phyloP scores from a whole-genome alignment of 2,113 vertebrate species.

The Anser cygnoides region DNA sequence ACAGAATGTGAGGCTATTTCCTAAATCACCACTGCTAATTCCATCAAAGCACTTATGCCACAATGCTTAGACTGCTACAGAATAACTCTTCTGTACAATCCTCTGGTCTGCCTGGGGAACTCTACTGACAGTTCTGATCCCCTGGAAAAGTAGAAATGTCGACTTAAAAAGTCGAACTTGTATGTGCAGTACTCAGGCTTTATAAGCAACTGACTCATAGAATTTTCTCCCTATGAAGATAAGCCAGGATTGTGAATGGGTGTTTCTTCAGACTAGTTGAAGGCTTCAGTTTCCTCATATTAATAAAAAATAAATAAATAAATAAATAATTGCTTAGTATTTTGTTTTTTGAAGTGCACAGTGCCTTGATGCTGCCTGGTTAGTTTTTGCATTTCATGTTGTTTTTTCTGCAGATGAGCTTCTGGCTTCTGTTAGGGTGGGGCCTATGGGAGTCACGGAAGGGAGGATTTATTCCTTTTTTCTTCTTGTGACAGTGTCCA shows the following conservation, averaged over 20 bases:
- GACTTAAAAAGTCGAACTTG: constrained; percentile 50
- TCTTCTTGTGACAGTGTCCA: neutral
- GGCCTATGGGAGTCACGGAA: too few relatives aligned
- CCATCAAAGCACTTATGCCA: neutral
- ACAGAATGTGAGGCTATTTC: neutral
- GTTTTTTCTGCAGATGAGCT: neutral
- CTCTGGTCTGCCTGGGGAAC: constrained; percentile 24
- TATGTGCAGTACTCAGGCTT: constrained; percentile 54
- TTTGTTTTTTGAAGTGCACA: neutral
- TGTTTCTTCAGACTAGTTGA: neutral
- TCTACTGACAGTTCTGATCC: constrained; percentile 53
- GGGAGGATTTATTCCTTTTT: neutral
- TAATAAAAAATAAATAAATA: neutral
- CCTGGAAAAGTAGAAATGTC: constrained; percentile 54
- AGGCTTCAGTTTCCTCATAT: constrained; percentile 14
- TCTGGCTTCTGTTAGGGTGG: neutral
- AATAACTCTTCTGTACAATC: neutral
- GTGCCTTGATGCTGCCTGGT: neutral
- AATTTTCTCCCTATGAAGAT: constrained; percentile 10
- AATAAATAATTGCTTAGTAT: neutral
- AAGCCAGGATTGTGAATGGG: neutral
- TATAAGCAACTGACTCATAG: neutral
- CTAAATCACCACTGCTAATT: constrained; percentile 51
- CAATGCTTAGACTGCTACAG: neutral
- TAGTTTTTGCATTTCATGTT: neutral